phyloP scores from a whole-genome alignment of 1,140 invertebrate genomes.

The Prorops nasuta region DNA sequence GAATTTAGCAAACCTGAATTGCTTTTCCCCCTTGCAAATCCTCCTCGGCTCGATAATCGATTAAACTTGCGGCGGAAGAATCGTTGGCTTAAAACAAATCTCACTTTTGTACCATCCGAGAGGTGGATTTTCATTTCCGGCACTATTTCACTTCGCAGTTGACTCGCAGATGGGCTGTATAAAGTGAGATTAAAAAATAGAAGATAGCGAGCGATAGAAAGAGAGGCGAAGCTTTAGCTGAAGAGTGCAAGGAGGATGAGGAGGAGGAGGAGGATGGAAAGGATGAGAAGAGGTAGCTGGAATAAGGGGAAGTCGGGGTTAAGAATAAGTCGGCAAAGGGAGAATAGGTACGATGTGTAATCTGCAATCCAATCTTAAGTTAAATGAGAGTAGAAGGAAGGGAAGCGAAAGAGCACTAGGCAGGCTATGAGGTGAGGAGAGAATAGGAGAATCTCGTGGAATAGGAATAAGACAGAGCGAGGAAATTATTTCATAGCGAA shows the following conservation, averaged over 20 bases:
- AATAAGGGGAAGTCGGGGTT: no score
- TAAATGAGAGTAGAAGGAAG: slow-evolving; percentile 28
- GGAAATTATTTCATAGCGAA: no score
- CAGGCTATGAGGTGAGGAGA: slow-evolving; percentile 3
- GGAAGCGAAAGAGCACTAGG: neutral
- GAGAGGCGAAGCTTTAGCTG: no score
- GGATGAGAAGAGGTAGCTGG: no score
- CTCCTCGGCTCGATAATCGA: no score
- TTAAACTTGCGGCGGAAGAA: no score
- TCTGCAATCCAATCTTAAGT: slow-evolving; percentile 39
- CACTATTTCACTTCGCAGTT: slow-evolving; percentile 21
- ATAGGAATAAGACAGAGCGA: neutral
- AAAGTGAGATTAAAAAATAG: slow-evolving; percentile 21
- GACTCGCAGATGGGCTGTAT: slow-evolving; percentile 14
- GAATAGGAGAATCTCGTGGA: slow-evolving; percentile 5
- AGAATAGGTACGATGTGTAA: slow-evolving; percentile 27
- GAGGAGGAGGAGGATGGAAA: no score
- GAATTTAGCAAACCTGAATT: no score
- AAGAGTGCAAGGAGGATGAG: no score
- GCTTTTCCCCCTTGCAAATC: no score
- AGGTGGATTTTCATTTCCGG: slow-evolving; percentile 25
- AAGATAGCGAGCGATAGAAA: neutral
- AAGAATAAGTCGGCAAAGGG: slow-evolving; percentile 22
- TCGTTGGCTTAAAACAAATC: slow-evolving; percentile 18
- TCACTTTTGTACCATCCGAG: slow-evolving; percentile 10